Evolutionary conservation across 1,140 invertebrate species (phyloP).

Genomic region (Platorchestia sp.): DNA sequence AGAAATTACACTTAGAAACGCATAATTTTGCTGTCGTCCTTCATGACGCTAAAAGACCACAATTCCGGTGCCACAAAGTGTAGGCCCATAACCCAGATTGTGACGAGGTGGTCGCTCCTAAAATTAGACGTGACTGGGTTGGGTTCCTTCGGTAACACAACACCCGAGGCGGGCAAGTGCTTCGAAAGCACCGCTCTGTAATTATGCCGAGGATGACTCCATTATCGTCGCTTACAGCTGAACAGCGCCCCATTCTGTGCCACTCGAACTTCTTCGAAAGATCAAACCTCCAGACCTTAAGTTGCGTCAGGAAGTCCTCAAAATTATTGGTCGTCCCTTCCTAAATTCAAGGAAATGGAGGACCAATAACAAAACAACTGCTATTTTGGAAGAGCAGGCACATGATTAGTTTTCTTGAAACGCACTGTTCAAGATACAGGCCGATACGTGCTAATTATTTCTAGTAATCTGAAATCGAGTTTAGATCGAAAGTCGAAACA

Average conservation of each 20-base stretch:
- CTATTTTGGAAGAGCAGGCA: not conserved
- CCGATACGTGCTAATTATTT: too few species aligned
- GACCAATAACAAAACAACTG: not conserved
- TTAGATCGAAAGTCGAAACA: not conserved
- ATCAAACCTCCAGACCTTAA: not conserved
- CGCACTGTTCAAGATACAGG: not conserved
- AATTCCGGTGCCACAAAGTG: not conserved
- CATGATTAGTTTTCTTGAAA: not conserved
- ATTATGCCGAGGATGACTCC: constrained; percentile 47
- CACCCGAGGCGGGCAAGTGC: constrained; percentile 12
- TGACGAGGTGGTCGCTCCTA: not conserved
- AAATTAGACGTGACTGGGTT: constrained; percentile 1
- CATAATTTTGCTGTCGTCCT: too few species aligned
- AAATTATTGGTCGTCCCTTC: not conserved
- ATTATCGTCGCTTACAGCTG: constrained; percentile 8
- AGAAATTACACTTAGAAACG: not conserved
- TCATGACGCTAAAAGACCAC: not conserved
- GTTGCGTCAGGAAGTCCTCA: not conserved
- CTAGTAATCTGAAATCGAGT: not conserved
- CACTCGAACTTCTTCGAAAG: not conserved
- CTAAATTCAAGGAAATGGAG: not conserved
- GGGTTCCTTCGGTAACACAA: not conserved
- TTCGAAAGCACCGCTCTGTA: constrained; percentile 34
- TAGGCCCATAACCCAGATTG: not conserved
- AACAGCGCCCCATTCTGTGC: not conserved